Percentiles rank a stretch among this genome's conserved stretches.
Conservation (phyloP, 2,888 invertebrate genomes). For the Caenorhabditis japonica region DNA sequence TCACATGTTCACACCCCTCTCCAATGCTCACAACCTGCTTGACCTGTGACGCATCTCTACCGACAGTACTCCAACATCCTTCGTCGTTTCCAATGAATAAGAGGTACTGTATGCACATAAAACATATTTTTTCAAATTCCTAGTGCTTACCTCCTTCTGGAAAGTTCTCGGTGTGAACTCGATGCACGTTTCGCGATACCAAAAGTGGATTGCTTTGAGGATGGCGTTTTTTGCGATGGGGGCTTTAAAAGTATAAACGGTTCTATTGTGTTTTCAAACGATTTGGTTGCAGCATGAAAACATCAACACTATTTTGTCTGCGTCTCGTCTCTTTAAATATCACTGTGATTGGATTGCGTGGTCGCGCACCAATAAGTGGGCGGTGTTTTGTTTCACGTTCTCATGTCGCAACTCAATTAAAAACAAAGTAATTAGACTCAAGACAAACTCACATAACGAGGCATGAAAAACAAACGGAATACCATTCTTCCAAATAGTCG, state of each 20-base stretch:
- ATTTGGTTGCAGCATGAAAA: too few relatives aligned
- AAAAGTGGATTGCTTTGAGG: conserved; percentile 61
- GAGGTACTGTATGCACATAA: conserved; percentile 42
- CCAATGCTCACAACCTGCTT: conserved; percentile 65
- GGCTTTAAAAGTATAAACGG: conserved; percentile 20
- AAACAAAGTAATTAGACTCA: neutral
- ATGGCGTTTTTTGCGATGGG: conserved; percentile 39
- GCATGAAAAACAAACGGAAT: conserved; percentile 57
- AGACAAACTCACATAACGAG: conserved; percentile 38
- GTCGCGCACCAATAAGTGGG: too few relatives aligned
- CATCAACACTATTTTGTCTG: too few relatives aligned
- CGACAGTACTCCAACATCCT: conserved; percentile 69
- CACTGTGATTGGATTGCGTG: too few relatives aligned
- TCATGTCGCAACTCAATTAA: too few relatives aligned
- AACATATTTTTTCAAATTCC: conserved; percentile 8
- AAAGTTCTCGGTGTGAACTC: conserved; percentile 54
- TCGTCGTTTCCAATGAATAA: conserved; percentile 62
- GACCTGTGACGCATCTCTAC: conserved; percentile 55
- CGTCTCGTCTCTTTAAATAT: too few relatives aligned
- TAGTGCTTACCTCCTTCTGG: conserved; percentile 34
- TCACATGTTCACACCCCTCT: conserved; percentile 65
- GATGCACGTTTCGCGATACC: conserved; percentile 65
- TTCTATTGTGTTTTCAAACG: neutral
- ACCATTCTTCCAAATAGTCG: conserved; percentile 59
- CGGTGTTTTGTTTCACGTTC: too few relatives aligned